These are phyloP conservation scores for Cephalopachus bancanus DNA, from an alignment of 2,797 vertebrate genomes.

Conservation along the genomic window DNA sequence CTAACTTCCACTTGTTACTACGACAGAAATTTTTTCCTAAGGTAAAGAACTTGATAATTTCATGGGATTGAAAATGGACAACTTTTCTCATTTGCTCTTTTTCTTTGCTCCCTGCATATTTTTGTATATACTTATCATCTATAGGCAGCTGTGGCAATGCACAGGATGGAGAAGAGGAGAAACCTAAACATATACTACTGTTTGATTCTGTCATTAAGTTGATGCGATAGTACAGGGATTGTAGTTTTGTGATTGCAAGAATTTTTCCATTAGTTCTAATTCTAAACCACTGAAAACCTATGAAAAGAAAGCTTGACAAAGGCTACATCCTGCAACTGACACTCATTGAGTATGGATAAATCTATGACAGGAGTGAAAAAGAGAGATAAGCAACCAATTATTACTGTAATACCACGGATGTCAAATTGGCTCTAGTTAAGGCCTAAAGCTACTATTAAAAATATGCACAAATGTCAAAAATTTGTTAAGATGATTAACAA, in stretches of 20 bases:
- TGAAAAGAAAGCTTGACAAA: constrained; percentile 44
- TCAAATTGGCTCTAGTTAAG: constrained; percentile 2
- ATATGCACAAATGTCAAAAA: constrained; percentile 5
- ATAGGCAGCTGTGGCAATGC: not conserved
- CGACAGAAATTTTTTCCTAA: not conserved
- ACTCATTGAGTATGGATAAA: not conserved
- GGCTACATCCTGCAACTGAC: not conserved
- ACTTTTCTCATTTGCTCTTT: not conserved
- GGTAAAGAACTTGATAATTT: constrained; percentile 31
- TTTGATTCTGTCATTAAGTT: not conserved
- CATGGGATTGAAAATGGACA: not conserved
- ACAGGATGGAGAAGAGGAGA: not conserved
- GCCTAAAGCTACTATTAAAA: constrained; percentile 15
- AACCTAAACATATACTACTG: not conserved
- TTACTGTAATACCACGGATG: not conserved
- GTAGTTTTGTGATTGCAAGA: not conserved
- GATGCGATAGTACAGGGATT: not conserved
- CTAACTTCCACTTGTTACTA: not conserved
- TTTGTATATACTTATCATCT: not conserved
- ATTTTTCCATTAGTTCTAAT: constrained; percentile 41
- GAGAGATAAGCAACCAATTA: constrained; percentile 55
- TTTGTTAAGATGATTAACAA: constrained; percentile 56
- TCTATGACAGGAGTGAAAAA: constrained; percentile 44
- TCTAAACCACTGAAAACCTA: not conserved
- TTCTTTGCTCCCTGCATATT: not conserved